Conservation (phyloP, 1,140 invertebrate species). For the Glossosoma conforme region DNA sequence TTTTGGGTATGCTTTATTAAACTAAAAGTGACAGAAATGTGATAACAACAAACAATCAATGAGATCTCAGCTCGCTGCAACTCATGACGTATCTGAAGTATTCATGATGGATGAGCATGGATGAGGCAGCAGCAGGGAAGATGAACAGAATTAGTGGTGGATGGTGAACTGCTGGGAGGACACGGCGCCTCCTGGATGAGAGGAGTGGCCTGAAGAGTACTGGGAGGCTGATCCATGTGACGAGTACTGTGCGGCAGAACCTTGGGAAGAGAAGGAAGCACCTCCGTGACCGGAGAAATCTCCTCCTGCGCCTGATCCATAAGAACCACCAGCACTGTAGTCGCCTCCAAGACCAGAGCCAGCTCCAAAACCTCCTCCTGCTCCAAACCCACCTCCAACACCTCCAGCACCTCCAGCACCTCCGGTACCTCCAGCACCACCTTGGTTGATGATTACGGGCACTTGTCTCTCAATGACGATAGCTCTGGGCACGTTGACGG, state of each 20-base stretch:
- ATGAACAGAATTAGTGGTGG: conserved; percentile 4
- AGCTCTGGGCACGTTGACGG: conserved; percentile 32
- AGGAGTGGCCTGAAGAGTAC: background rate
- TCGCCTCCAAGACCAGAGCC: conserved; percentile 16
- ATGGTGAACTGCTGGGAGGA: conserved; percentile 13
- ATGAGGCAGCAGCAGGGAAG: background rate
- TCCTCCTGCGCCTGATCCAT: conserved; percentile 20
- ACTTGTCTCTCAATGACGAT: conserved; percentile 30
- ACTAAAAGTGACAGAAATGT: too few relatives aligned
- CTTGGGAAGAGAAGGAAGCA: background rate
- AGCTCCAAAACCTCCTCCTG: conserved; percentile 7
- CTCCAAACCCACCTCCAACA: background rate
- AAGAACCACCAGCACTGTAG: conserved; percentile 7
- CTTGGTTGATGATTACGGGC: conserved; percentile 25
- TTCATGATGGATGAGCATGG: too few relatives aligned
- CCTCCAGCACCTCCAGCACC: conserved; percentile 17
- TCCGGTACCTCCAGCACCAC: conserved; percentile 8
- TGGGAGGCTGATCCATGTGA: conserved; percentile 7
- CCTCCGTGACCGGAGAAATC: conserved; percentile 13
- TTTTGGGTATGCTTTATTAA: too few relatives aligned
- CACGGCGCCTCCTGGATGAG: conserved; percentile 10
- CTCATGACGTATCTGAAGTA: too few relatives aligned
- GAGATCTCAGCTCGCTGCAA: too few relatives aligned
- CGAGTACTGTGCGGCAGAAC: background rate
- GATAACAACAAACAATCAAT: too few relatives aligned